Evolutionary conservation across 2,113 vertebrate species (phyloP), one percentile per base, ranked within the genome.

Genomic region (Chaetura pelagica): DNA sequence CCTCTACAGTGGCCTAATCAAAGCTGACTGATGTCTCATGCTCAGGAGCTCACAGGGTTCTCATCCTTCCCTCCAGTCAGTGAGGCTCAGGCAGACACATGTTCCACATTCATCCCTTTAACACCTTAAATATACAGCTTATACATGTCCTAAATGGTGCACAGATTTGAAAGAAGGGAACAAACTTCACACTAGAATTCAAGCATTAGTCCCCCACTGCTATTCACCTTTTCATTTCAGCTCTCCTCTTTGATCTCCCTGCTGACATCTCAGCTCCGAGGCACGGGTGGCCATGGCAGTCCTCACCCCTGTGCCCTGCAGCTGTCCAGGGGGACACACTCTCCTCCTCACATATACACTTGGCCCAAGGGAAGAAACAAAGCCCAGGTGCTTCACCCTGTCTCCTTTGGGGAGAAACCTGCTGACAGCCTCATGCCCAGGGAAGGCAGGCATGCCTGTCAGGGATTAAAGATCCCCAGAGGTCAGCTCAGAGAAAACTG

Each of bases 281-380:
- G 3, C 69, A 29, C 0, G 1, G 30, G 30, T 29, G 35, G 49
- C 19, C 23, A 29, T 34, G 42, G 15, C 83, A 82, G 24, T 1
- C 12, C 80, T 68, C 46, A 59, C 29, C 74, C 55, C 24, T 10
- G 34, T 62, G 3, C 48, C 66, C 35, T 2, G 8, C 40, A 46
- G 12, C 4, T 6, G 62, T 34, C 29, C 9, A 0, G 0, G 0
- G n/a, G 38, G 42, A 67, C 3, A 0, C 6, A 17, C 4, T 3
- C 7, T 1, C 5, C 16, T 66, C 23, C 57, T 46, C 0, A 0
- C 42, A 59, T 3, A 7, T 48, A 35, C 5, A 0, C 59, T 12
- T 2, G 2, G 7, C 55, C 73, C 24, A 18, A 32, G 19, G 24
- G 32, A 4, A 21, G n/a, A 79, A 58, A 66, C 29, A 26, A 8